A percentile compares a stretch with the other conserved stretches of the same genome.
Evolutionary conservation across 2,888 invertebrate genomes (phyloP).

Genomic region (Macrosoma leucophasiata): DNA sequence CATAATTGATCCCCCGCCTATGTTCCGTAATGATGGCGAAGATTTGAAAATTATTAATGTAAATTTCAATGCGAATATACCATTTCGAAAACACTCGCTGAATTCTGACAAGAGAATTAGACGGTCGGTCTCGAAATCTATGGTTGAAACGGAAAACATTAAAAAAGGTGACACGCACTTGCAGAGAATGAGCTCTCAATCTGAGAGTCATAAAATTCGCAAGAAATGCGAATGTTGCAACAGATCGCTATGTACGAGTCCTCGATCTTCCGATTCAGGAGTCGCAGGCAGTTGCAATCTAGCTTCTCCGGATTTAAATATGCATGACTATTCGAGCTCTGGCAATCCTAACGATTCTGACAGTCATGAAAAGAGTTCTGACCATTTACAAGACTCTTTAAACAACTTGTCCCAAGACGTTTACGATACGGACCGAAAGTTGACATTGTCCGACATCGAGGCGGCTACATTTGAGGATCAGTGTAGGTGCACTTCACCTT

Average conservation of each 20-base stretch:
- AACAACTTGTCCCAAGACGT: conserved; percentile 46
- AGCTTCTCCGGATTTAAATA: conserved; percentile 80
- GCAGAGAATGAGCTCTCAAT: conserved; percentile 65
- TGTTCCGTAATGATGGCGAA: conserved; percentile 73
- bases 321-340: conserved; percentile 48
- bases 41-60: conserved; percentile 61
- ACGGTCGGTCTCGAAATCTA: conserved; percentile 60
- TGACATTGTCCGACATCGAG: conserved; percentile 75
- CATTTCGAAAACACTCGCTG: conserved; percentile 73
- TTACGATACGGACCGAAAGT: conserved; percentile 48
- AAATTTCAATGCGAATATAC: conserved; percentile 55
- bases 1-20: conserved; percentile 75
- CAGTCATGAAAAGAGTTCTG: conserved; percentile 47
- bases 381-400: conserved; percentile 41
- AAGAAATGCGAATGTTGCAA: conserved; percentile 77
- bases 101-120: conserved; percentile 77
- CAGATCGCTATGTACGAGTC: conserved; percentile 79
- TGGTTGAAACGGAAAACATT: conserved; percentile 57
- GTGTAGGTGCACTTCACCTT: conserved; percentile 83
- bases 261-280: conserved; percentile 87
- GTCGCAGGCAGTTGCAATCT: conserved; percentile 89
- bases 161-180: conserved; percentile 45
- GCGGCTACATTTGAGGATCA: conserved; percentile 80
- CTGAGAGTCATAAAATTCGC: conserved; percentile 48
- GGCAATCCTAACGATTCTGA: conserved; percentile 54